phyloP scores from a whole-genome alignment of 92 coral and sea anemone species.

The Plumapathes pennacea region DNA sequence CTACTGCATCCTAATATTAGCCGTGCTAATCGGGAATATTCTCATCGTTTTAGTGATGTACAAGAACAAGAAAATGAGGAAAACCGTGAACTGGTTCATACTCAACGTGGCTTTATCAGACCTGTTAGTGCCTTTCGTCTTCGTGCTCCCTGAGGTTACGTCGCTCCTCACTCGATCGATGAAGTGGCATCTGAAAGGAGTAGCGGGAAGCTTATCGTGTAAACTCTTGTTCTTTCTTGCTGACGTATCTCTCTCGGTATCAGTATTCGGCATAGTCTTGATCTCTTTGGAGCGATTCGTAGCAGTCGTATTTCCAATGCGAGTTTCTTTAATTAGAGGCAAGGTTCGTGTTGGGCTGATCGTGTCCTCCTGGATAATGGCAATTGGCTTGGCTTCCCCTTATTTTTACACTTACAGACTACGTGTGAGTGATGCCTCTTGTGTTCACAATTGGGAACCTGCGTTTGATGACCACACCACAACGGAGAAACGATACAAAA shows the following conservation, averaged over 20 bases:
- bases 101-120: conserved; percentile 51
- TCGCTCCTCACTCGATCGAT: not conserved
- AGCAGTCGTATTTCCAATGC: conserved; percentile 50
- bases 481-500: conserved; percentile 7
- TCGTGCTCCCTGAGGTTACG: conserved; percentile 9
- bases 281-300: conserved; percentile 54
- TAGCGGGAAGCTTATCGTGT: conserved; percentile 11
- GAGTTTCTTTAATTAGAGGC: conserved; percentile 28
- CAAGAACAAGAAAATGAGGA: conserved; percentile 19
- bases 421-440: not conserved
- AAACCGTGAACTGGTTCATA: conserved; percentile 49
- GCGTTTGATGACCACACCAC: not conserved
- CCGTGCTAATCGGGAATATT: conserved; percentile 49
- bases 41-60: conserved; percentile 27
- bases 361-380: conserved; percentile 36
- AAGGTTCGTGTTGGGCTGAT: conserved; percentile 33
- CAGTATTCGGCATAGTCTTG: conserved; percentile 33
- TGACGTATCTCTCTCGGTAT: conserved; percentile 29
- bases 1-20: too few relatives aligned
- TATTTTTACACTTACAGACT: conserved; percentile 22
- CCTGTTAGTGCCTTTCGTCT: conserved; percentile 11
- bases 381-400: conserved; percentile 9
- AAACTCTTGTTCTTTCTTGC: conserved; percentile 13
- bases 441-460: conserved; percentile 7
- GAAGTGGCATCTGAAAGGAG: conserved; percentile 25